Evolutionary conservation across 2,113 vertebrate genomes (phyloP).

Genomic region (Arvicanthis niloticus): DNA sequence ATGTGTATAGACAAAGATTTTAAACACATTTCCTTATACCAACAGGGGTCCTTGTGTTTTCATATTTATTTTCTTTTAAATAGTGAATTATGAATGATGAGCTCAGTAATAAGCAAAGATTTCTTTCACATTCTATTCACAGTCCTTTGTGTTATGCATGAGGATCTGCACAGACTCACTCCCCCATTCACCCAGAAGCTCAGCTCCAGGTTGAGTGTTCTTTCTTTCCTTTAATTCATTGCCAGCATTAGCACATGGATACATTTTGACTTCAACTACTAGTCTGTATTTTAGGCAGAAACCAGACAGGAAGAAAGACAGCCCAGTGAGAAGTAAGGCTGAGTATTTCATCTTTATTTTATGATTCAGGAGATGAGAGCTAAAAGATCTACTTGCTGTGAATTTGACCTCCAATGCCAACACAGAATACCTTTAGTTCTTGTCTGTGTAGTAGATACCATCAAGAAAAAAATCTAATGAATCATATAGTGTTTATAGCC

Average conservation of each 20-base stretch:
- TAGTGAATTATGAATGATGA: background rate
- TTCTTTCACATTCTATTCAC: background rate
- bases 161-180: background rate
- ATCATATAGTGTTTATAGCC: background rate
- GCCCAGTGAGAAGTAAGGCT: background rate
- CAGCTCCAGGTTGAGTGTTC: background rate
- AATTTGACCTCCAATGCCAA: constrained; percentile 45
- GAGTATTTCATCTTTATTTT: constrained; percentile 58
- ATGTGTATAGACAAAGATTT: background rate
- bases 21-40: background rate
- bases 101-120: background rate
- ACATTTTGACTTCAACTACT: constrained; percentile 12
- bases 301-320: background rate
- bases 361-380: background rate
- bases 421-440: constrained; percentile 24
- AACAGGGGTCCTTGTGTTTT: background rate
- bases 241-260: constrained; percentile 35
- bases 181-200: background rate
- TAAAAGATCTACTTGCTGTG: constrained; percentile 37
- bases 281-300: constrained; percentile 47
- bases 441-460: background rate
- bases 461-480: constrained; percentile 41
- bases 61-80: background rate
- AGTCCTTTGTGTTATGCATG: background rate
- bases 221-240: background rate